Evolutionary conservation across 1,140 invertebrate species (phyloP), one percentile per base, ranked within the genome.

Genomic region (Tetragonula clypearis): DNA sequence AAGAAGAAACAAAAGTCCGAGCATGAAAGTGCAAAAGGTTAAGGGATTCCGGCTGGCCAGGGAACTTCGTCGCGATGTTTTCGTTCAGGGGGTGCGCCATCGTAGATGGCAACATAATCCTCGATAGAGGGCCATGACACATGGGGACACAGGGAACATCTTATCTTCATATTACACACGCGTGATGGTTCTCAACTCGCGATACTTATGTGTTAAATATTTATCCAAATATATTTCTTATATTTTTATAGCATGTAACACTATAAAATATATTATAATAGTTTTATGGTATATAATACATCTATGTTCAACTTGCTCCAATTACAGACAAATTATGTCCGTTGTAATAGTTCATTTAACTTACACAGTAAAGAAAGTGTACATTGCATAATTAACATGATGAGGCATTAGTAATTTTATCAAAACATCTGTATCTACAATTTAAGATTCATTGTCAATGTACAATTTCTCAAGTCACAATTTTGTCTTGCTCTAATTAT

Each of bases 161-260:
- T 94, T 94, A 94, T 94, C 94, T 93, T 94, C 93, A 92, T 93
- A 93, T 92, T 93, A 94, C 92, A 92, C 88, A 89, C 90, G 74
- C 77, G 35, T 85, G 78, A 91, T 62, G 87, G 90, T 92, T 91
- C 92, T 93, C 92, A 93, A 92, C 86, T 87, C 73, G 21, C 73
- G 85, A 30, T 75, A 21, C 23, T 53, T 17, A 35, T 19, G 19
- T 49, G 21, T 66, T 41, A 15, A 58, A 21, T 55, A 23, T 80
- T 80, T 11, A 62, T 55, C n/a, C 6, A 23, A 5, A 55, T 21
- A 26, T 17, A 66, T 30, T 26, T 15, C 15, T 26, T 35, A 35
- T 35, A 35, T 35, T 35, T 35, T 35, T 35, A 4, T 35, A 35
- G 35, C 3, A 35, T 8, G 6, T 49, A 8, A 49, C 9, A 49